phyloP scores from a whole-genome alignment of 2,113 vertebrate species.

The Enhydra lutris region DNA sequence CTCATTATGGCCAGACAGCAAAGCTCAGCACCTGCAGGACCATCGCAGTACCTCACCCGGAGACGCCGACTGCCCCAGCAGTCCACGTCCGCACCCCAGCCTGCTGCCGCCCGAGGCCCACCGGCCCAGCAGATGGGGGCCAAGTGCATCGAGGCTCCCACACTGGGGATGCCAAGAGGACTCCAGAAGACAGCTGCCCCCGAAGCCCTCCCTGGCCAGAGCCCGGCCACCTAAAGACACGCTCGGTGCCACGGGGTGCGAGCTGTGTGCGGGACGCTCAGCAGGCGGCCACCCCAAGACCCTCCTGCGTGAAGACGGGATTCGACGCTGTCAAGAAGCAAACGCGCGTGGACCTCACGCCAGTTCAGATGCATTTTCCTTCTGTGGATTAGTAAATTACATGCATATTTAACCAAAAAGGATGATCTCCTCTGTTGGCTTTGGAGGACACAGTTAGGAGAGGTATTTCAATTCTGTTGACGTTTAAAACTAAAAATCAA shows the following conservation, averaged over 20 bases:
- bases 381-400: background rate
- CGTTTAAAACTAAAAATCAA: background rate
- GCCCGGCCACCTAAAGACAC: background rate
- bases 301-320: accelerated
- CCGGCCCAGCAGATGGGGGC: too few relatives aligned
- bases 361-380: background rate
- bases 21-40: accelerated
- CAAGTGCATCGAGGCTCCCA: background rate
- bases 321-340: background rate
- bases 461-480: background rate
- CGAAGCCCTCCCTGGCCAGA: background rate
- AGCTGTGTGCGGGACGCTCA: background rate
- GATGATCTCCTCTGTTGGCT: background rate
- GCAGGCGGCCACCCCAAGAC: accelerated
- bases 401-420: background rate
- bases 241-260: accelerated
- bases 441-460: background rate
- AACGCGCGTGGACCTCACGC: accelerated
- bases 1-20: background rate
- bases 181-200: background rate
- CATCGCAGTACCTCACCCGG: accelerated
- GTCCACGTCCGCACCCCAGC: accelerated
- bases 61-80: background rate
- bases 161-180: background rate
- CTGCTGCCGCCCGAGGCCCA: background rate